Conservation (phyloP, 2,113 vertebrate genomes). For the Bombycilla garrulus region DNA sequence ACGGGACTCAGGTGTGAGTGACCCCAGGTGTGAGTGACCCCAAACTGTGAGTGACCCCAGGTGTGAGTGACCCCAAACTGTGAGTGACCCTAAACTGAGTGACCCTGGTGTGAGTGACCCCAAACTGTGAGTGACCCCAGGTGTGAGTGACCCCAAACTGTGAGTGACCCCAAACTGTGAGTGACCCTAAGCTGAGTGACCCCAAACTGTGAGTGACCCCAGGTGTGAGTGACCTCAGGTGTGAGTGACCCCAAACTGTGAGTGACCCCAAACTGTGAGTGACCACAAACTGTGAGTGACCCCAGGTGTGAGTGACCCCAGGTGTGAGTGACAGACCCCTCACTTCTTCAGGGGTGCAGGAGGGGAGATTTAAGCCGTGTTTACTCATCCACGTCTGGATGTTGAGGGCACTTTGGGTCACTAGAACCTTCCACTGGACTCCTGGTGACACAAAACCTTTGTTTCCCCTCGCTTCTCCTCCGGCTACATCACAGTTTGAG, state of each 20-base stretch:
- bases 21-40: background rate
- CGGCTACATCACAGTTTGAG: background rate
- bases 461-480: background rate
- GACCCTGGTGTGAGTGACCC: background rate
- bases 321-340: background rate
- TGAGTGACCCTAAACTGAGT: background rate
- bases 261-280: background rate
- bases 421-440: background rate
- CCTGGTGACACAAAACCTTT: fast-evolving
- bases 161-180: fast-evolving
- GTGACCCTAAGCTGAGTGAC: background rate
- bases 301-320: background rate
- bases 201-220: background rate
- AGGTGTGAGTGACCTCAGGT: no score
- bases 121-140: fast-evolving
- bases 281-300: no score
- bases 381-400: background rate
- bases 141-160: background rate
- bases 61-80: no score
- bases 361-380: background rate
- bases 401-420: background rate
- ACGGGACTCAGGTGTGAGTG: background rate
- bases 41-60: fast-evolving
- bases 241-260: background rate
- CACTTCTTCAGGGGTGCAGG: background rate